Conservation (phyloP, 2,797 vertebrate species). For the Podarcis lilfordi region DNA sequence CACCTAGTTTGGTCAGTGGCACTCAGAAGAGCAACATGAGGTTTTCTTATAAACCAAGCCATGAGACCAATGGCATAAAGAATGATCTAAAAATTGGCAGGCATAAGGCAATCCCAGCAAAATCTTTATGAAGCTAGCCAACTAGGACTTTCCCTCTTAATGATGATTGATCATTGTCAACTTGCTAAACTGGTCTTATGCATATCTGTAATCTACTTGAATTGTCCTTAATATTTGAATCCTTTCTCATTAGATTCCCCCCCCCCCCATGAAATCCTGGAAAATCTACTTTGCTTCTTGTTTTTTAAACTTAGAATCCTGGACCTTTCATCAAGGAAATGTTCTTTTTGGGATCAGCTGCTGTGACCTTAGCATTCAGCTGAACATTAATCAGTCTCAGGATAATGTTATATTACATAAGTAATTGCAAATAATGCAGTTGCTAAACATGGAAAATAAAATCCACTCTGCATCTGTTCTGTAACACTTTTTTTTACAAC, state of each 20-base stretch:
- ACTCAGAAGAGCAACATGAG: background rate
- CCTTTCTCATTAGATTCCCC: background rate
- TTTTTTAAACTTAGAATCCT: background rate
- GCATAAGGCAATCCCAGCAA: background rate
- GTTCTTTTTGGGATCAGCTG: conserved; percentile 17
- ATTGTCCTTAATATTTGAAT: background rate
- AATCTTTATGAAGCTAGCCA: background rate
- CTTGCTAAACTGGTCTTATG: background rate
- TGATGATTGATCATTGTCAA: background rate
- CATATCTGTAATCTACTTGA: background rate
- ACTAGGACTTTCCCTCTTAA: background rate
- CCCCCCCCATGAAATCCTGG: background rate
- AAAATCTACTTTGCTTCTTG: conserved; percentile 16
- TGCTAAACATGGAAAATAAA: conserved; percentile 46
- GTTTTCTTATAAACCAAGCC: background rate
- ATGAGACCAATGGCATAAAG: background rate
- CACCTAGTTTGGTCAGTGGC: background rate
- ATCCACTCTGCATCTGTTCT: conserved; percentile 18
- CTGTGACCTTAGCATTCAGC: background rate
- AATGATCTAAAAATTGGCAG: background rate
- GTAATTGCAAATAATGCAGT: conserved; percentile 15
- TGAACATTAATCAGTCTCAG: conserved; percentile 13
- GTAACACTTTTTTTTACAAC: background rate
- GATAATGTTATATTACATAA: conserved; percentile 31
- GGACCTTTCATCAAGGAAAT: background rate